These are phyloP conservation scores for Macquaria australasica DNA, from an alignment of 2,113 vertebrate genomes.

Conservation along the genomic window DNA sequence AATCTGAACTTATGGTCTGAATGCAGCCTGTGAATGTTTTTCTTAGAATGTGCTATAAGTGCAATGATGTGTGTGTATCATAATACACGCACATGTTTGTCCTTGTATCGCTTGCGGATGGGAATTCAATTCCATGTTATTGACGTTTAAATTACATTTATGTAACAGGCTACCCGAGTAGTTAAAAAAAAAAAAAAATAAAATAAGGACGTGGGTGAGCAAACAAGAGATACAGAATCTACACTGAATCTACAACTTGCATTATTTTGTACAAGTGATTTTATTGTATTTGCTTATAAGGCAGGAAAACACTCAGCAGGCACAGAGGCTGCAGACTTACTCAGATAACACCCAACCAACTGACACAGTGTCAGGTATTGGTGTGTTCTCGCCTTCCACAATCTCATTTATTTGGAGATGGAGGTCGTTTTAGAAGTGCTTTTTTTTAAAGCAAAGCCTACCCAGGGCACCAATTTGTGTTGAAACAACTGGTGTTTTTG, in stretches of 20 bases:
- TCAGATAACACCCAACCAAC: not conserved
- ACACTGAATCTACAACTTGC: not conserved
- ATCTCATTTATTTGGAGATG: slow-evolving; percentile 31
- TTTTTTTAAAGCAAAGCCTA: slow-evolving; percentile 14
- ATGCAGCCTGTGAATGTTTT: not conserved
- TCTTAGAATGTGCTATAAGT: not conserved
- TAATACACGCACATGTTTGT: not conserved
- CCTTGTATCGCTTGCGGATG: not conserved
- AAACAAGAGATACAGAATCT: not conserved
- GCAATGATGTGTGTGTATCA: not conserved
- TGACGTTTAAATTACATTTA: slow-evolving; percentile 11
- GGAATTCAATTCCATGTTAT: not conserved
- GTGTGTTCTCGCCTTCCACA: not conserved
- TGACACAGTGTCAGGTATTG: not conserved
- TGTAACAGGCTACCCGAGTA: not conserved
- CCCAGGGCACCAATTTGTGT: not conserved
- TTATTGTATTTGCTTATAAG: not conserved
- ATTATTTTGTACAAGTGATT: not conserved
- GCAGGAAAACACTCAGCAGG: not conserved
- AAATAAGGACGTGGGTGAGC: not conserved
- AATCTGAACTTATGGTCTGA: not conserved
- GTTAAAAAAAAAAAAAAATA: not conserved
- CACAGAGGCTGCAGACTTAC: not conserved
- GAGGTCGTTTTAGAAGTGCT: not conserved
- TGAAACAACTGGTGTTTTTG: slow-evolving; percentile 28